Base-by-base conservation (phyloP, 1,140 invertebrate genomes). In the Drosophila orena region DNA sequence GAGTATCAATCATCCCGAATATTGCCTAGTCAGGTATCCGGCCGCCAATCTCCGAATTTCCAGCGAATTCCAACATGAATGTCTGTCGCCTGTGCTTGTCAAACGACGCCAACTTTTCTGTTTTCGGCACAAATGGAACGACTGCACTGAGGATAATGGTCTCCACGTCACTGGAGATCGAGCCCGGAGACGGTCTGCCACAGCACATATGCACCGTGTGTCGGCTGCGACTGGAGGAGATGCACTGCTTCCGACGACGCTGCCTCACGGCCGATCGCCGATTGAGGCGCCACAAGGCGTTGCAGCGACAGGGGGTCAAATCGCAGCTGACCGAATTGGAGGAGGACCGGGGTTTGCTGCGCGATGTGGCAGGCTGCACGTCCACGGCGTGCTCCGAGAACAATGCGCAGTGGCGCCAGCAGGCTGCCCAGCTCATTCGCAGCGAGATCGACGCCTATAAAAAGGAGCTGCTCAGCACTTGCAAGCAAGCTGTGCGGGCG, bases 201-300 rank as follows among this genome's bases (percentile, higher is more conserved):
- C 77, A 90, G 15, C 7, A 47, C 4, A 89, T 89, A 11, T 89
- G 84, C 20, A 0, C 37, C 4, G 15, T 34, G 1, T 89, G 84
- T 2, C 79, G 84, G 0, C 24, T 89, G 20, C 79, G 65, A 4
- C 46, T 89, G 8, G 84, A 89, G 52, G 84, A 89, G 17, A 78
- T 68, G 8, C 38, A 89, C 27, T 42, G 62, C 40, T 89, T 80
- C 44, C 84, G 84, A 0, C 72, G 65, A 38, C 77, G 79, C 0
- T 89, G 84, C 35, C 65, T 71, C 2, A 77, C 44, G 0, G 84
- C 77, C 2, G 84, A 89, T 30, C 57, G 77, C 0, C 54, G 58
- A 0, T 46, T 89, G 40, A 76, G 83, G 6, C 35, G 47, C 0
- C 42, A 61, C 4, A 84, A 60, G 3, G 47, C 47, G 0, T 12